phyloP scores from a whole-genome alignment of 2,113 vertebrate species.

The Nothoprocta perdicaria region DNA sequence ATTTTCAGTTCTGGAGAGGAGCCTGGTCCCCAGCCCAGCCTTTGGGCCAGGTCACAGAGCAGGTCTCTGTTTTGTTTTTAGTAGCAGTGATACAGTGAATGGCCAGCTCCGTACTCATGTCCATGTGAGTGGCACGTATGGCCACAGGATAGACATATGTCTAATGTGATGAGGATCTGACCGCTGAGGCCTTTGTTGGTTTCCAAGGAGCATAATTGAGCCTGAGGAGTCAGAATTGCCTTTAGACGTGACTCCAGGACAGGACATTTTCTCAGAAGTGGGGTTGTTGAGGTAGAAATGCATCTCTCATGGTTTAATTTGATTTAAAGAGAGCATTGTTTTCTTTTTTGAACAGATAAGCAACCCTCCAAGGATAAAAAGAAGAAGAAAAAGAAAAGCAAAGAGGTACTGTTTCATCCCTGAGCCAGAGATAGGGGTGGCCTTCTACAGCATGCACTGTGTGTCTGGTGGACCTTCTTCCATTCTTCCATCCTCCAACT shows the following conservation, averaged over 20 bases:
- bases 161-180: background rate
- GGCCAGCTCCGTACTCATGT: background rate
- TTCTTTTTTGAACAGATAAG: slow-evolving; percentile 79
- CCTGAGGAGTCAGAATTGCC: background rate
- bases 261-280: background rate
- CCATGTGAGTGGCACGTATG: background rate
- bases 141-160: background rate
- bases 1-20: background rate
- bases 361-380: slow-evolving; percentile 88
- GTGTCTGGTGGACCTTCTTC: background rate
- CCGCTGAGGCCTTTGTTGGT: background rate
- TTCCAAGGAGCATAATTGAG: background rate
- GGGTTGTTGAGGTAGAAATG: background rate
- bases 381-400: slow-evolving; percentile 93
- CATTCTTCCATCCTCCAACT: background rate
- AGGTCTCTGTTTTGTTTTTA: background rate
- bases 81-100: background rate
- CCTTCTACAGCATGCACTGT: accelerated
- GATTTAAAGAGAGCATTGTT: background rate
- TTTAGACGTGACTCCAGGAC: background rate
- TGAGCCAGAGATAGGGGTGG: background rate
- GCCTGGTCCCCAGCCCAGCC: background rate
- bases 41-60: background rate
- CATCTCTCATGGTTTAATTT: background rate
- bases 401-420: slow-evolving; percentile 82